Evolutionary conservation across 53 echinoderm and acorn worm genomes (phyloP).

Genomic region (Crossaster papposus): DNA sequence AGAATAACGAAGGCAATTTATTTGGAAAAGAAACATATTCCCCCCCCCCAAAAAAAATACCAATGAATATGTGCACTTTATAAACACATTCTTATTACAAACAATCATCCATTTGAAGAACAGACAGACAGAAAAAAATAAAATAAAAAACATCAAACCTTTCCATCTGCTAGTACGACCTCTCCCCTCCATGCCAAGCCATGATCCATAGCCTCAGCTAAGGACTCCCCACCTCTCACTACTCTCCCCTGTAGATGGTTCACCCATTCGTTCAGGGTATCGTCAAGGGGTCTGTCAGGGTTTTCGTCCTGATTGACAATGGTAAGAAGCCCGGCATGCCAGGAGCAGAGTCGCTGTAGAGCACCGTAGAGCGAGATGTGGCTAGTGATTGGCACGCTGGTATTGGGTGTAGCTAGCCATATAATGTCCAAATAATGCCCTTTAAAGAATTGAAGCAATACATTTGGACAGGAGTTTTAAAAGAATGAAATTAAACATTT

Average conservation of each 20-base stretch:
- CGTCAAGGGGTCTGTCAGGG: neutral
- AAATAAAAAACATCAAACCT: conserved; percentile 18
- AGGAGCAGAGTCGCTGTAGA: conserved; percentile 58
- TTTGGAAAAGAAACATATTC: too few species aligned
- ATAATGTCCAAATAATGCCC: conserved; percentile 61
- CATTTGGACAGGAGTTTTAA: neutral
- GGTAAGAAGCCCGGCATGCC: conserved; percentile 59
- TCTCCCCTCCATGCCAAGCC: conserved; percentile 56
- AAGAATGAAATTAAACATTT: too few species aligned
- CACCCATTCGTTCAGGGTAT: conserved; percentile 45
- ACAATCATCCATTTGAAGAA: neutral
- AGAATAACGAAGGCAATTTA: too few species aligned
- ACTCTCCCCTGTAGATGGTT: conserved; percentile 52
- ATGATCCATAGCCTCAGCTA: conserved; percentile 12
- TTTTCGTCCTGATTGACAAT: conserved; percentile 18
- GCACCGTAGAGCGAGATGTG: conserved; percentile 63
- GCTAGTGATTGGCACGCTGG: conserved; percentile 6
- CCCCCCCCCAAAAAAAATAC: too few species aligned
- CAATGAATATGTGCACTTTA: too few species aligned
- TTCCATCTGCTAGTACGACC: conserved; percentile 42
- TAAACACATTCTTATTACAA: too few species aligned
- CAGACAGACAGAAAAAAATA: neutral
- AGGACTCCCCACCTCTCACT: neutral
- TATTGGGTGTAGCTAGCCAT: conserved; percentile 37
- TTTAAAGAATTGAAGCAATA: neutral